Evolutionary conservation across 2,888 invertebrate species (phyloP).

Genomic region (Chalcosyrphus nemorum): DNA sequence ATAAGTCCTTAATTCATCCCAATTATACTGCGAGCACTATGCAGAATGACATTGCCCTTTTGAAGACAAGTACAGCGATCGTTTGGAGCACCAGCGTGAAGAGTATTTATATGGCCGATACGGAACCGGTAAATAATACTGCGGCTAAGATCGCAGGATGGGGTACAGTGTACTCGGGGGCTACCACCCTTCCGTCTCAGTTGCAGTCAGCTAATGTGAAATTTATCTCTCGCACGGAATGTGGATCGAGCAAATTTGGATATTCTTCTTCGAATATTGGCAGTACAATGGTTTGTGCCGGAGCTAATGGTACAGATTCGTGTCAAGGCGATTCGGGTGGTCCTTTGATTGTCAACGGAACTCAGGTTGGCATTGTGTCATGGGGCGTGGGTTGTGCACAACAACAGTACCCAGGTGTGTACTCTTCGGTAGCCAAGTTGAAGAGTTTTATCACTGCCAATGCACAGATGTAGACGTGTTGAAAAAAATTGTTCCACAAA

Average conservation of each 20-base stretch:
- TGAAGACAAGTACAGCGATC: slow-evolving; percentile 78
- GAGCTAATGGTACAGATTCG: slow-evolving; percentile 76
- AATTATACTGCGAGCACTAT: slow-evolving; percentile 77
- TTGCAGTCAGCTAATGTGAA: slow-evolving; percentile 74
- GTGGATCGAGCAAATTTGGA: slow-evolving; percentile 70
- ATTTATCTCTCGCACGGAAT: slow-evolving; percentile 72
- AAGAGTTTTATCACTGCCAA: slow-evolving; percentile 73
- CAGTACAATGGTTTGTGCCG: slow-evolving; percentile 78
- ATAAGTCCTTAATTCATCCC: slow-evolving; percentile 76
- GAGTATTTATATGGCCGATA: slow-evolving; percentile 75
- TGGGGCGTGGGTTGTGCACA: slow-evolving; percentile 80
- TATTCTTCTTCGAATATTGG: slow-evolving; percentile 73
- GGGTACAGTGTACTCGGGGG: slow-evolving; percentile 77
- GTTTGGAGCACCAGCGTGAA: slow-evolving; percentile 73
- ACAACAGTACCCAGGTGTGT: slow-evolving; percentile 78
- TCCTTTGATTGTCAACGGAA: slow-evolving; percentile 76
- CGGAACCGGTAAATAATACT: slow-evolving; percentile 75
- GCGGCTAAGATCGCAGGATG: slow-evolving; percentile 79
- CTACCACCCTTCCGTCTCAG: slow-evolving; percentile 59
- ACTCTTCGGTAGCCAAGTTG: slow-evolving; percentile 75
- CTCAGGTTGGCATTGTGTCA: slow-evolving; percentile 79
- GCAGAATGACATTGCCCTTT: slow-evolving; percentile 81
- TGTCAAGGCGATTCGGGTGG: slow-evolving; percentile 82
- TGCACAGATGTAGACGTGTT: neutral
- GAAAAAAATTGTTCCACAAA: too few species aligned